Conservation (phyloP, 2,797 vertebrate genomes). For the Cuculus canorus region DNA sequence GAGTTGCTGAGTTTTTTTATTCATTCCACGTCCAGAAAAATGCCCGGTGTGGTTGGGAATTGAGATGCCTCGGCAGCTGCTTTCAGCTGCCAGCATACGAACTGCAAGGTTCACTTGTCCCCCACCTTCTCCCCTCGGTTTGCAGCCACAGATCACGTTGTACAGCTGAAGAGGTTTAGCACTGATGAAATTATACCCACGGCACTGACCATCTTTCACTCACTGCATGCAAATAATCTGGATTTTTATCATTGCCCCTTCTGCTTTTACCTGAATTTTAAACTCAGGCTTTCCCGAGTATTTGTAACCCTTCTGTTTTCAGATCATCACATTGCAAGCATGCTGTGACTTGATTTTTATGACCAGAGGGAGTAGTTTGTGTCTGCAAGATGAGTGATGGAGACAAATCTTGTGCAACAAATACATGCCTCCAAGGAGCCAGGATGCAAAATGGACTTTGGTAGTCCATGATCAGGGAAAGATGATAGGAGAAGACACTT, state of each 20-base stretch:
- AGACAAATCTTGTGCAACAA: background rate
- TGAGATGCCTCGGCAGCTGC: background rate
- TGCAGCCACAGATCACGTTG: background rate
- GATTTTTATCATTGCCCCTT: background rate
- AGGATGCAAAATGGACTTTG: accelerated
- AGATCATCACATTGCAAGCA: background rate
- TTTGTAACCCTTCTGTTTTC: background rate
- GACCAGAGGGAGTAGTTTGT: background rate
- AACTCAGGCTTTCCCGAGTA: background rate
- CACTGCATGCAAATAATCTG: background rate
- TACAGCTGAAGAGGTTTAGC: background rate
- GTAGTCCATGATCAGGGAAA: background rate
- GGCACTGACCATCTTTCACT: background rate
- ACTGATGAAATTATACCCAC: background rate
- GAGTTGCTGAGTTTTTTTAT: background rate
- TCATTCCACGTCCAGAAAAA: background rate
- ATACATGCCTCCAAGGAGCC: background rate
- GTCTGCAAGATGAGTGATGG: background rate
- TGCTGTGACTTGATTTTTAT: background rate
- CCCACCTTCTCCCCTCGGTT: background rate
- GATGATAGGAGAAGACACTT: background rate
- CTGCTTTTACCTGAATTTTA: background rate
- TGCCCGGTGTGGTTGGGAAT: background rate
- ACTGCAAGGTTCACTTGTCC: background rate
- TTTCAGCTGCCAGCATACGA: background rate